Percentiles rank a stretch among this genome's conserved stretches.
phyloP scores from a whole-genome alignment of 1,140 invertebrate genomes.

The Pseudomyrmex cubaensis region DNA sequence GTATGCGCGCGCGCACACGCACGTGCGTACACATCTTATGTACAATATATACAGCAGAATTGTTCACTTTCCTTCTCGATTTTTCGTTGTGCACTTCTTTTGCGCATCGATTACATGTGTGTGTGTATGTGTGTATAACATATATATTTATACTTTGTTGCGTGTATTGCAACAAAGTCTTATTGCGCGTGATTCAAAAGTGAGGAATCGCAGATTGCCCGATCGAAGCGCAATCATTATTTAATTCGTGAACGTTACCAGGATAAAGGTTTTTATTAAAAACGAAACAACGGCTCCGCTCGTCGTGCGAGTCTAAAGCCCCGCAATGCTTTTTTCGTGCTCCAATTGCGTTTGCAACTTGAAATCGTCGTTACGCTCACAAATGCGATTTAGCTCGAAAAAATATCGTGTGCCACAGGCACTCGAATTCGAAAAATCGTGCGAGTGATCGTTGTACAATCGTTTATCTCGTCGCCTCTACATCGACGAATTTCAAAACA shows the following conservation, averaged over 20 bases:
- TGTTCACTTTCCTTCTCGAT: slow-evolving; percentile 34
- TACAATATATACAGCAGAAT: slow-evolving; percentile 62
- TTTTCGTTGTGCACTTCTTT: slow-evolving; percentile 19
- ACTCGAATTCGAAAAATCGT: neutral
- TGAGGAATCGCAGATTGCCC: slow-evolving; percentile 11
- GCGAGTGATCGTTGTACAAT: neutral
- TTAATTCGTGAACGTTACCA: slow-evolving; percentile 12
- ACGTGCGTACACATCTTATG: slow-evolving; percentile 48
- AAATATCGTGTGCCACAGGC: too few species aligned
- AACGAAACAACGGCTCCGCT: slow-evolving; percentile 8
- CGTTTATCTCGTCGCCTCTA: neutral
- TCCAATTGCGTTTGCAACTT: too few species aligned
- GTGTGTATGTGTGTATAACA: neutral
- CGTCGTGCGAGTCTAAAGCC: neutral
- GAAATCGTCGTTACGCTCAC: too few species aligned
- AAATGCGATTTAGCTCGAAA: too few species aligned
- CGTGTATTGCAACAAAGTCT: slow-evolving; percentile 2
- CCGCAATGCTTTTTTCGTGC: too few species aligned
- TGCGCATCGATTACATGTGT: slow-evolving; percentile 18
- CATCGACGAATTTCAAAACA: slow-evolving; percentile 34
- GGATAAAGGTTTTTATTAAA: neutral
- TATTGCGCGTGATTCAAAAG: slow-evolving; percentile 53
- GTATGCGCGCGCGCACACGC: neutral
- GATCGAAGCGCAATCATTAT: slow-evolving; percentile 4
- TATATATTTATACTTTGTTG: slow-evolving; percentile 27